Conservation (phyloP, 2,797 vertebrate genomes). For the Molossus molossus region DNA sequence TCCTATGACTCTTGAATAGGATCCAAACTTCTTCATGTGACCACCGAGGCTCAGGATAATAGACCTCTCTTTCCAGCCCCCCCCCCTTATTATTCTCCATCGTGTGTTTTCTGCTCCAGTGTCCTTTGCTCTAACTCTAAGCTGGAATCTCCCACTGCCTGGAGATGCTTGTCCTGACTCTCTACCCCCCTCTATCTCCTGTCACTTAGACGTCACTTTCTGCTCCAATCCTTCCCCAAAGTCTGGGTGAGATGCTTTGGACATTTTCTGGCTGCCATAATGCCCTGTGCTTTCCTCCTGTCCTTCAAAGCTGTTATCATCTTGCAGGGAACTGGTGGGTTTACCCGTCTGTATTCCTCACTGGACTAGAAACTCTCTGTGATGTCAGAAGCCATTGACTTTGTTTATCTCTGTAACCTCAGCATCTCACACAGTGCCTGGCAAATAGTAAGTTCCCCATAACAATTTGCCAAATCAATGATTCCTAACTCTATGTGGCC, state of each 20-base stretch:
- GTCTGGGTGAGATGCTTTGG: background rate
- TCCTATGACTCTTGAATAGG: background rate
- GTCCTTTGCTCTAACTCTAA: background rate
- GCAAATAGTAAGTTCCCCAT: background rate
- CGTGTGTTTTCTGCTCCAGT: background rate
- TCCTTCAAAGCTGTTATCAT: background rate
- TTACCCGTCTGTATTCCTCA: background rate
- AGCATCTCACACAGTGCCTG: background rate
- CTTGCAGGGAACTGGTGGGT: background rate
- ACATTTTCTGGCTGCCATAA: background rate
- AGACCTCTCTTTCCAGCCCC: background rate
- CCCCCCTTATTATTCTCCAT: background rate
- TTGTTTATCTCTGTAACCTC: background rate
- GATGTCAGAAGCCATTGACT: background rate
- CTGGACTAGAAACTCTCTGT: background rate
- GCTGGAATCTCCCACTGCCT: background rate
- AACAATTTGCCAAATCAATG: conserved; percentile 6
- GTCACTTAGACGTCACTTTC: background rate
- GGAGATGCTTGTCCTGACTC: background rate
- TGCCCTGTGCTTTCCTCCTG: background rate
- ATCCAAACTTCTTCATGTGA: background rate
- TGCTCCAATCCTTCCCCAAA: background rate
- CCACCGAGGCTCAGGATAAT: background rate
- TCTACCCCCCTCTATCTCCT: background rate
- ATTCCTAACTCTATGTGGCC: background rate